Percentiles rank a stretch among this genome's conserved stretches.
These are phyloP conservation scores for Ameiurus melas DNA, from an alignment of 2,113 vertebrate genomes.

Conservation along the genomic window DNA sequence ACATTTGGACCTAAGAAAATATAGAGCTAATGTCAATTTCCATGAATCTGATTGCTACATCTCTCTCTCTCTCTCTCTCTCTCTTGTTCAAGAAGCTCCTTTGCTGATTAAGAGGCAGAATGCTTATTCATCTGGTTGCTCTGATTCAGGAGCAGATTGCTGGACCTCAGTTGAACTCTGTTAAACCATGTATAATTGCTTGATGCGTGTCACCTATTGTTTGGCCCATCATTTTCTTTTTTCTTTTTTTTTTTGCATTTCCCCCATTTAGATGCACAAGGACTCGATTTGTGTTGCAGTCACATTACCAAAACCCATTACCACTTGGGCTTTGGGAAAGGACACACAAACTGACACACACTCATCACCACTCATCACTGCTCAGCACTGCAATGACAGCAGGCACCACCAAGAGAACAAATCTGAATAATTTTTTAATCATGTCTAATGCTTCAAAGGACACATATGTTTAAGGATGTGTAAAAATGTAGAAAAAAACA, in stretches of 20 bases:
- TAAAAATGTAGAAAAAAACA: background rate
- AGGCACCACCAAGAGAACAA: background rate
- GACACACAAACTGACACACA: background rate
- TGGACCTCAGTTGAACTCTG: slow-evolving; percentile 18
- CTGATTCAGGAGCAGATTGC: slow-evolving; percentile 5
- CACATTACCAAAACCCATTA: slow-evolving; percentile 7
- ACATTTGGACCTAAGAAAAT: background rate
- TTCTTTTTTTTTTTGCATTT: background rate
- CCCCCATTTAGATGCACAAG: background rate
- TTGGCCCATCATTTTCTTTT: background rate
- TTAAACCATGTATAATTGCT: slow-evolving; percentile 9
- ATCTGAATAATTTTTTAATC: background rate
- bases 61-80: background rate
- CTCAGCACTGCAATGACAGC: background rate
- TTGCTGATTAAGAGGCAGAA: background rate
- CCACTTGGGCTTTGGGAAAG: background rate
- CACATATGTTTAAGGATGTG: background rate
- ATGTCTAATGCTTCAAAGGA: background rate
- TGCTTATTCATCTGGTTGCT: background rate
- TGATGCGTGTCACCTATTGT: background rate
- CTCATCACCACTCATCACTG: background rate
- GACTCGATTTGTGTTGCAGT: background rate
- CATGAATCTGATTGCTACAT: background rate
- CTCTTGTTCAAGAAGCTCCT: background rate
- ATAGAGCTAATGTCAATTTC: background rate